Conservation (phyloP, 2,113 vertebrate genomes). For the Proterorhinus semilunaris region DNA sequence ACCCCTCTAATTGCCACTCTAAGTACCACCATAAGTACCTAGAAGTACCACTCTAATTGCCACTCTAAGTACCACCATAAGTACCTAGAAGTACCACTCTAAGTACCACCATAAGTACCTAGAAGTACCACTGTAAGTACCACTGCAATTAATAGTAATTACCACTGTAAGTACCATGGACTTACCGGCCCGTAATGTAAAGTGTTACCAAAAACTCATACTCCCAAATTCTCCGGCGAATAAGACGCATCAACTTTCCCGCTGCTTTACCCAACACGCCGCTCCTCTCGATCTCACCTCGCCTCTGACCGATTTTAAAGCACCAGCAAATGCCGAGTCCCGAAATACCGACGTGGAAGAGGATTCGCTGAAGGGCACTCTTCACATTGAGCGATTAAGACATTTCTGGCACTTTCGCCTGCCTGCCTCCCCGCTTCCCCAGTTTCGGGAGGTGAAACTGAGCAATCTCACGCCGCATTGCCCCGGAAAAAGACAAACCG, state of each 20-base stretch:
- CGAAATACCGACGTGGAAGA: conserved; percentile 46
- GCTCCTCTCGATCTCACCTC: not conserved
- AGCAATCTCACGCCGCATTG: conserved; percentile 64
- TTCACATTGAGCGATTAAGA: conserved; percentile 58
- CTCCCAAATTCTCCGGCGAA: conserved; percentile 34
- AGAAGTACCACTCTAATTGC: too few relatives aligned
- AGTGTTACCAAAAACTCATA: conserved; percentile 51
- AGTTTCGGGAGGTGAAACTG: conserved; percentile 53
- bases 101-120: too few relatives aligned
- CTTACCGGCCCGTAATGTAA: too few relatives aligned
- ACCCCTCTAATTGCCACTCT: too few relatives aligned
- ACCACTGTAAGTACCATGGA: too few relatives aligned
- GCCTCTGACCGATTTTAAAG: conserved; percentile 21
- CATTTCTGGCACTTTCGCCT: conserved; percentile 55
- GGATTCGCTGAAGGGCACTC: conserved; percentile 62
- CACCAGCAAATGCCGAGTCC: conserved; percentile 25
- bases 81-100: too few relatives aligned
- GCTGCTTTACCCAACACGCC: not conserved
- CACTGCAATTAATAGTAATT: too few relatives aligned
- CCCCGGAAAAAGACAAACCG: conserved; percentile 53
- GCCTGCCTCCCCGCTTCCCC: conserved; percentile 35
- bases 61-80: too few relatives aligned
- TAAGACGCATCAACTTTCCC: conserved; percentile 25
- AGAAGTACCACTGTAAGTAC: too few relatives aligned
- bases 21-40: too few relatives aligned